phyloP scores from a whole-genome alignment of 2,888 invertebrate genomes.

The Anorthoa munda region DNA sequence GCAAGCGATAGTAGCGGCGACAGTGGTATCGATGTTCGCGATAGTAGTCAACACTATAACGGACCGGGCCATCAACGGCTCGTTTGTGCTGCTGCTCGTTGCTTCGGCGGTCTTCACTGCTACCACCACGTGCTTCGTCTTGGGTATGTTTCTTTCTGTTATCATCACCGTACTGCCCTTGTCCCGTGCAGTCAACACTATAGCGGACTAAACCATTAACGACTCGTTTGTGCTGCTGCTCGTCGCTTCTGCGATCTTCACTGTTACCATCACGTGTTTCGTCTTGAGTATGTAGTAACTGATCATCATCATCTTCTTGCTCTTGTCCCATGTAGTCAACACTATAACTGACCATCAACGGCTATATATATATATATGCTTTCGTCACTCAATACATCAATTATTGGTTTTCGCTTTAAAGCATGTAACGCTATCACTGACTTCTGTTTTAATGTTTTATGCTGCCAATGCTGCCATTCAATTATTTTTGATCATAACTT shows the following conservation, averaged over 20 bases:
- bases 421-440: no score
- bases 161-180: no score
- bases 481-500: no score
- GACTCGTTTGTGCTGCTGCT: slow-evolving; percentile 94
- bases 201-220: slow-evolving; percentile 92
- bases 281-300: slow-evolving; percentile 95
- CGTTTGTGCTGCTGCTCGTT: slow-evolving; percentile 94
- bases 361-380: no score
- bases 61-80: slow-evolving; percentile 92
- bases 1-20: slow-evolving; percentile 97
- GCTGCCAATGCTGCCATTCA: no score
- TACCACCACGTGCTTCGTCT: slow-evolving; percentile 97
- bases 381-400: no score
- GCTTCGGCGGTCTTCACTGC: slow-evolving; percentile 97
- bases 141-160: slow-evolving; percentile 91
- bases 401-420: no score
- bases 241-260: slow-evolving; percentile 95
- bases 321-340: no score
- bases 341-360: no score
- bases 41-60: slow-evolving; percentile 94
- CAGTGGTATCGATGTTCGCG: slow-evolving; percentile 96
- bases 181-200: slow-evolving; percentile 94
- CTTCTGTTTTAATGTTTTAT: no score
- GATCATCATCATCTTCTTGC: no score
- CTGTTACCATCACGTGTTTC: slow-evolving; percentile 98